These are phyloP conservation scores for Alethe diademata DNA, from an alignment of 2,113 vertebrate genomes.

Conservation along the genomic window DNA sequence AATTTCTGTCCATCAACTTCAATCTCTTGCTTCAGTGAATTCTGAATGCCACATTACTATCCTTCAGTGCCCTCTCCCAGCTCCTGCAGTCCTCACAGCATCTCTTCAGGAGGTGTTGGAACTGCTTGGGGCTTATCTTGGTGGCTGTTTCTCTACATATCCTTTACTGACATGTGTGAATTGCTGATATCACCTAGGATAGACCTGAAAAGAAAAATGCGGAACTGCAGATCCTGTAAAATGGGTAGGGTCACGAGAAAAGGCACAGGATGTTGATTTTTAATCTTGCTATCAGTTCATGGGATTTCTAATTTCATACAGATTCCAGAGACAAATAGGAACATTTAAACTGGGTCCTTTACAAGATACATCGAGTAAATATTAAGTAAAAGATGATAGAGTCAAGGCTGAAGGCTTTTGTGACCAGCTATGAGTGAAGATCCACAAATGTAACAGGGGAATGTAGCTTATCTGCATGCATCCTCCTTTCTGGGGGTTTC, in stretches of 20 bases:
- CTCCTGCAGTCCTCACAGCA: not conserved
- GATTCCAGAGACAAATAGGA: not conserved
- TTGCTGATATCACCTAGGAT: not conserved
- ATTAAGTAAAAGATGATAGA: not conserved
- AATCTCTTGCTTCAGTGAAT: not conserved
- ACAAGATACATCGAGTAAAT: not conserved
- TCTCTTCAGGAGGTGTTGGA: not conserved
- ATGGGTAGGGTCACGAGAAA: not conserved
- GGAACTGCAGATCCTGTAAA: not conserved
- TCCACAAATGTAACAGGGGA: not conserved
- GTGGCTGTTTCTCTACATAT: not conserved
- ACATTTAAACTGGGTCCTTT: not conserved
- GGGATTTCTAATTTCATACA: not conserved
- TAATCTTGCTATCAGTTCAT: not conserved
- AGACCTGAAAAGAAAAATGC: not conserved
- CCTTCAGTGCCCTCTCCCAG: not conserved
- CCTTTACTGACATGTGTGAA: not conserved
- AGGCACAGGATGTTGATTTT: rapidly evolving
- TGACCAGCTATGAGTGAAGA: not conserved
- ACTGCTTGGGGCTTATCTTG: not conserved
- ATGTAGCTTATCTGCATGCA: not conserved
- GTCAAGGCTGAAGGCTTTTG: not conserved
- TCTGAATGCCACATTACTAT: not conserved
- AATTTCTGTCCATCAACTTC: not conserved
- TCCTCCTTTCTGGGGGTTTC: not conserved